Evolutionary conservation across 2,797 vertebrate genomes (phyloP).

Genomic region (Melanotaenia trifasciata): DNA sequence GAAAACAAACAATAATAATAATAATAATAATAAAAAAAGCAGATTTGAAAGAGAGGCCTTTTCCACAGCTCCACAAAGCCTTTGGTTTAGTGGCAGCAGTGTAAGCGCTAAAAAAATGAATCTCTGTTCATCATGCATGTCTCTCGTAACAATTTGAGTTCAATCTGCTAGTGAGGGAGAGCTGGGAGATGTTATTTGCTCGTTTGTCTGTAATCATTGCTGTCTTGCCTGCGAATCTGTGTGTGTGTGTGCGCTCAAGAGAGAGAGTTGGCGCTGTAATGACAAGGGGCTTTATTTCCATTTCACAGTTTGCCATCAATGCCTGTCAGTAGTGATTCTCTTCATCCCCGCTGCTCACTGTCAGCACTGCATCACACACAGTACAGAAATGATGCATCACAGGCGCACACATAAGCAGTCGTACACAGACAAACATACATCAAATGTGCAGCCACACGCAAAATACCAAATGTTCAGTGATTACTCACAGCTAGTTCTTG

Average conservation of each 20-base stretch:
- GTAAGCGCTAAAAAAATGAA: constrained; percentile 62
- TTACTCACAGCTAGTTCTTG: constrained; percentile 43
- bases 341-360: constrained; percentile 72
- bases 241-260: constrained; percentile 44
- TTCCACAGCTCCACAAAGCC: constrained; percentile 41
- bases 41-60: constrained; percentile 51
- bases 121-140: constrained; percentile 57
- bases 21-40: neutral
- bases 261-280: constrained; percentile 69
- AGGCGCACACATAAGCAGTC: constrained; percentile 28
- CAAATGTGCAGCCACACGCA: constrained; percentile 31
- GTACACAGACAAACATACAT: constrained; percentile 55
- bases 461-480: constrained; percentile 36
- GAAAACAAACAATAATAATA: constrained; percentile 22
- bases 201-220: constrained; percentile 79
- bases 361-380: constrained; percentile 57
- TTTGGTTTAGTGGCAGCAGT: constrained; percentile 59
- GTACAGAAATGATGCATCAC: constrained; percentile 60
- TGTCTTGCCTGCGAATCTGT: constrained; percentile 58
- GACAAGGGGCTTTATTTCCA: constrained; percentile 81
- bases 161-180: constrained; percentile 69
- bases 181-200: constrained; percentile 76
- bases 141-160: constrained; percentile 71
- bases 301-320: constrained; percentile 80
- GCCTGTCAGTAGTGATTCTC: constrained; percentile 78